These are phyloP conservation scores for Diacarnus erythraeanus DNA, from an alignment of 37 sponge, comb jelly and placozoan species.

Conservation along the genomic window DNA sequence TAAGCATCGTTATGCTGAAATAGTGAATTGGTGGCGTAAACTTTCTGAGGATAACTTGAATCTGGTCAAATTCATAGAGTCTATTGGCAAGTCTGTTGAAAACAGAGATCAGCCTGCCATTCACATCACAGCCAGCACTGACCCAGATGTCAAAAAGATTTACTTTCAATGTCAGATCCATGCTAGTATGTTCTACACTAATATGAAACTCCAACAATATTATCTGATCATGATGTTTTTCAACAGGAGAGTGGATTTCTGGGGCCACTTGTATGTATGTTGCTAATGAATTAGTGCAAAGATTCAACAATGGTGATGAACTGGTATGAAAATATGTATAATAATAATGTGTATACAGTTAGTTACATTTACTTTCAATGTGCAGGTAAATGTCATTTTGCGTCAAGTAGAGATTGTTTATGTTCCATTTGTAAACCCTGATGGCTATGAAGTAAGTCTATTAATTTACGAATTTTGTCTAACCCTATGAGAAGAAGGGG, in stretches of 20 bases:
- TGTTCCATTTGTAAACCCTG: constrained; percentile 89
- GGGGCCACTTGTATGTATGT: constrained; percentile 84
- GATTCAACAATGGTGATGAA: constrained; percentile 15
- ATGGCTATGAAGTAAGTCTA: constrained; percentile 77
- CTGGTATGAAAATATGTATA: not conserved
- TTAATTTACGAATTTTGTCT: not conserved
- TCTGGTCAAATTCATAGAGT: constrained; percentile 36
- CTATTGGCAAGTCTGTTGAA: constrained; percentile 62
- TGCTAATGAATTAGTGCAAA: constrained; percentile 39
- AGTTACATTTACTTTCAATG: constrained; percentile 1
- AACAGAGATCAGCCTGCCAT: constrained; percentile 64
- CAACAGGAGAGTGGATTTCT: constrained; percentile 86
- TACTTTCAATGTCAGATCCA: constrained; percentile 88
- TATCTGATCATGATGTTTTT: not conserved
- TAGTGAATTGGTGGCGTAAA: constrained; percentile 36
- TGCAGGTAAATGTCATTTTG: constrained; percentile 42
- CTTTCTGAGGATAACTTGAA: constrained; percentile 18
- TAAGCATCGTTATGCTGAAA: constrained; percentile 56
- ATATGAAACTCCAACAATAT: no score
- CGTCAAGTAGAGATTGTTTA: constrained; percentile 57
- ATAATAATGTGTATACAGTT: not conserved
- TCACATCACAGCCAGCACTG: constrained; percentile 44
- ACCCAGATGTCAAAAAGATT: constrained; percentile 24
- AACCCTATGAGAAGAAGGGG: no score
- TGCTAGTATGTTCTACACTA: constrained; percentile 61